phyloP scores from a whole-genome alignment of 2,113 vertebrate genomes.

The Tyrannus savana region DNA sequence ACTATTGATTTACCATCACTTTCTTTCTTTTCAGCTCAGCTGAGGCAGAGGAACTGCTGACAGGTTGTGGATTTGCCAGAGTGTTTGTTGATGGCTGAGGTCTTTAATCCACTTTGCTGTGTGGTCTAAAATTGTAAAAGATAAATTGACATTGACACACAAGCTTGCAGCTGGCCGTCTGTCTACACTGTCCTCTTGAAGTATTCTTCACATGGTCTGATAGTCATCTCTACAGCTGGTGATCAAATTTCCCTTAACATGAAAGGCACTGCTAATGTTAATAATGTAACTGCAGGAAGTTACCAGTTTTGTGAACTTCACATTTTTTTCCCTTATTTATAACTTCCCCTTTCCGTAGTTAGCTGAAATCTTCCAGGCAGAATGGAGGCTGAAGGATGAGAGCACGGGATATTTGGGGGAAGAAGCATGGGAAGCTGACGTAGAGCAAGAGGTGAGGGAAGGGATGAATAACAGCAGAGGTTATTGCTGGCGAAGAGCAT shows the following conservation, averaged over 20 bases:
- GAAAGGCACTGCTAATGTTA: background rate
- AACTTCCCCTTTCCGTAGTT: background rate
- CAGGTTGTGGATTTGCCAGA: slow-evolving; percentile 4
- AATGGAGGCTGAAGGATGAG: background rate
- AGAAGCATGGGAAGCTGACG: background rate
- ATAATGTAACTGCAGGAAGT: background rate
- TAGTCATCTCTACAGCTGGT: background rate
- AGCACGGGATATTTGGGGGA: background rate
- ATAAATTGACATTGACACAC: slow-evolving; percentile 17
- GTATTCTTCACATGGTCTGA: background rate
- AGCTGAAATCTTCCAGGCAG: background rate
- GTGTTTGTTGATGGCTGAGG: slow-evolving; percentile 18
- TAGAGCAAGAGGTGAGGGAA: background rate
- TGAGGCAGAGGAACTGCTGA: slow-evolving; percentile 31
- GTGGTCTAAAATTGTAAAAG: slow-evolving; percentile 9
- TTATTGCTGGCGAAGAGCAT: background rate
- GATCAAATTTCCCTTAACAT: background rate
- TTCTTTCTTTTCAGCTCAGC: slow-evolving; percentile 26
- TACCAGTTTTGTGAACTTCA: background rate
- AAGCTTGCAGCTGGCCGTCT: background rate
- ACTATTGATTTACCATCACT: slow-evolving; percentile 54
- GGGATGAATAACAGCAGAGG: background rate
- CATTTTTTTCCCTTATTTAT: background rate
- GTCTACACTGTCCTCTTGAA: background rate
- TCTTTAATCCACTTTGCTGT: slow-evolving; percentile 46